Base-by-base conservation (phyloP, 2,888 invertebrate genomes). In the Sisyra terminalis region DNA sequence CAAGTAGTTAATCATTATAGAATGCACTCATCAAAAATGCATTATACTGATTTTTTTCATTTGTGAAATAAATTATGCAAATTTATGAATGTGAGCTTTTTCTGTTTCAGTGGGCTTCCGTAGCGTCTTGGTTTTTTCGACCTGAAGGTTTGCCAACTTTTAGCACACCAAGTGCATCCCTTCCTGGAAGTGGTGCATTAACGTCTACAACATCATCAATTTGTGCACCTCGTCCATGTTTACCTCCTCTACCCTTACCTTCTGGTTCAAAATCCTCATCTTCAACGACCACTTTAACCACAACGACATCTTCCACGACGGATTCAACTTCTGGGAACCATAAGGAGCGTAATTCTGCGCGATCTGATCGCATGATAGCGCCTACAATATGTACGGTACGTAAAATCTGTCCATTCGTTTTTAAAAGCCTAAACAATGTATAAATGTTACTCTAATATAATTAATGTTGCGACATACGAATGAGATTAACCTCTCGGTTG, bases 51-150 rank as follows among this genome's bases (percentile, higher is more conserved):
- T 5, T 24, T 24, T 24, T 24, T 24, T 24, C 24, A 24, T 24
- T 24, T 24, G 6, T 14, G 32, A 13, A 32, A 32, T 32, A 32
- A 32, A 32, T 32, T 32, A 32, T 32, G 32, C 32, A 32, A 9
- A 32, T 13, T 32, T 32, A 4, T 14, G 6, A 32, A 32, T 32
- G 14, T 32, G 11, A 4, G 32, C 32, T 32, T 32, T 49, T 44
- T 47, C 49, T 50, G 47, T 62, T 63, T 18, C 57, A 65, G 65
- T 65, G 65, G 65, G 61, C 65, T 46, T 66, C 64, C 44, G 63
- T 64, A 46, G 63, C 66, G 48, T 65, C 65, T 46, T 65, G 64
- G 65, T 65, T 64, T 51, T 59, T 64, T 52, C 54, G 63, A 45
- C 62, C 62, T 48, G 61, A 63, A 47, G 51, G 52, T 49, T 53